Conservation (phyloP, 1,140 invertebrate genomes). For the Eumaeus atala region DNA sequence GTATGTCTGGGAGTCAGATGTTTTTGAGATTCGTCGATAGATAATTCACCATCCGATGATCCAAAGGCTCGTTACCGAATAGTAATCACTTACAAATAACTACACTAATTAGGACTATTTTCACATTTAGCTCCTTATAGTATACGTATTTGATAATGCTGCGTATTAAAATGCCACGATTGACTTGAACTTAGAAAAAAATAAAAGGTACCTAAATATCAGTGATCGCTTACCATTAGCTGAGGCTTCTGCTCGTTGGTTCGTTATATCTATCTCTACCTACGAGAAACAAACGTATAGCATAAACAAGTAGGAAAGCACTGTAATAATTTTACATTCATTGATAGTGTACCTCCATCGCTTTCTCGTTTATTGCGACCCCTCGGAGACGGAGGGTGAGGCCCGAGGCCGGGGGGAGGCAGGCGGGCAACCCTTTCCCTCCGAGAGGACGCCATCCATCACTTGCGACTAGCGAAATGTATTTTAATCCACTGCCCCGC, state of each 20-base stretch:
- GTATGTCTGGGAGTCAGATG: too few species aligned
- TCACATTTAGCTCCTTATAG: too few species aligned
- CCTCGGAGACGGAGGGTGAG: constrained; percentile 8
- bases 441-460: constrained; percentile 52
- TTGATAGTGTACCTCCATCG: constrained; percentile 29
- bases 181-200: too few species aligned
- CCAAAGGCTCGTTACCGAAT: too few species aligned
- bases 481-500: constrained; percentile 69
- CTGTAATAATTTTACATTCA: constrained; percentile 31
- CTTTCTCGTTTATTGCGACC: constrained; percentile 31
- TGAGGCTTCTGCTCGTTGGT: not conserved
- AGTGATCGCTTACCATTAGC: too few species aligned
- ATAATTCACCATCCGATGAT: too few species aligned
- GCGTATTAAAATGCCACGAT: too few species aligned
- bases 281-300: not conserved
- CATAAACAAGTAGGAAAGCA: constrained; percentile 6
- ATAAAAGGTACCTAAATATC: too few species aligned
- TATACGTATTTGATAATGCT: too few species aligned
- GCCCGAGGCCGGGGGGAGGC: constrained; percentile 12
- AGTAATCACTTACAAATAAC: too few species aligned
- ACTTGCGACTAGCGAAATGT: constrained; percentile 62
- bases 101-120: too few species aligned
- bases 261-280: not conserved
- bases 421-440: constrained; percentile 53
- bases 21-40: too few species aligned